phyloP scores from a whole-genome alignment of 2,113 vertebrate species.

The Okapia johnstoni region DNA sequence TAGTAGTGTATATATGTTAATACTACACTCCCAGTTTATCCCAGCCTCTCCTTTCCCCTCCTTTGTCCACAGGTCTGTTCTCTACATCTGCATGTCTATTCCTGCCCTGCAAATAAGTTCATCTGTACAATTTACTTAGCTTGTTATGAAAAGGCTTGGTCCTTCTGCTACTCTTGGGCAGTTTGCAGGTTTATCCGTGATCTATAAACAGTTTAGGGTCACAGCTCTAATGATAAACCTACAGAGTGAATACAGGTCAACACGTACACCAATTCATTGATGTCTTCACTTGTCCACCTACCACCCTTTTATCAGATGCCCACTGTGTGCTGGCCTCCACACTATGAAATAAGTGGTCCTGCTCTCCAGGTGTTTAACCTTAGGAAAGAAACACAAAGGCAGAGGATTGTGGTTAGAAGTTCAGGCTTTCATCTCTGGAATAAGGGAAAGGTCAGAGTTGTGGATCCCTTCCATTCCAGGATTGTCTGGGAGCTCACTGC shows the following conservation, averaged over 20 bases:
- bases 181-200: not conserved
- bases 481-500: not conserved
- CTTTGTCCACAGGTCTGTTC: not conserved
- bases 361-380: not conserved
- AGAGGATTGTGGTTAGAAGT: not conserved
- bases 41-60: not conserved
- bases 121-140: not conserved
- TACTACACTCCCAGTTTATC: fast-evolving
- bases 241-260: not conserved
- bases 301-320: not conserved
- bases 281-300: not conserved
- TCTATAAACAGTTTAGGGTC: not conserved
- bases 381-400: not conserved
- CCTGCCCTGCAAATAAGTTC: not conserved
- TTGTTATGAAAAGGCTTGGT: not conserved
- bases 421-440: not conserved
- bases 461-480: not conserved
- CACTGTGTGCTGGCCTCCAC: too few species aligned
- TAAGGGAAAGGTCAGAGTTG: not conserved
- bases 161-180: not conserved
- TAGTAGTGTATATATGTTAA: not conserved
- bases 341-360: not conserved
- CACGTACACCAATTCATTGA: not conserved
- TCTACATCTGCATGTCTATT: not conserved
- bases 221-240: not conserved